A percentile compares a stretch with the other conserved stretches of the same genome.
These are phyloP conservation scores for Hyperoodon ampullatus DNA, from an alignment of 2,113 vertebrate genomes.

Conservation along the genomic window DNA sequence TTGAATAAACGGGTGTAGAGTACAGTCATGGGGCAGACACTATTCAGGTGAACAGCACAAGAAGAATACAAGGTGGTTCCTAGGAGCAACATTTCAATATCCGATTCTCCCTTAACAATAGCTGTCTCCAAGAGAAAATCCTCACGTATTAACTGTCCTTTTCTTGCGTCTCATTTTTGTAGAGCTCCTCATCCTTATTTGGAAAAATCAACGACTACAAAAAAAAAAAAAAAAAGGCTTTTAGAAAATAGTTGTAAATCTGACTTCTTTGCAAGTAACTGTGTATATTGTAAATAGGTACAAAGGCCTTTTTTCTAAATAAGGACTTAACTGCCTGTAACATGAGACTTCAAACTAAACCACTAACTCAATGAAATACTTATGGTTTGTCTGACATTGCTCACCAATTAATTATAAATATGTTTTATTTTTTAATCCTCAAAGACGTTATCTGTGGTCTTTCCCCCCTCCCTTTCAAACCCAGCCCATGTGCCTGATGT, in stretches of 20 bases:
- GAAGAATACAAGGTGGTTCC: constrained; percentile 54
- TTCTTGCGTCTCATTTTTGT: constrained; percentile 84
- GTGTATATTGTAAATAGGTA: constrained; percentile 98
- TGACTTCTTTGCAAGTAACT: constrained; percentile 87
- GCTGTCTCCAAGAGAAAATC: constrained; percentile 69
- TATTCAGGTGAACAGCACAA: constrained; percentile 43
- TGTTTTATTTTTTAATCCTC: constrained; percentile 68
- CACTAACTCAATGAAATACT: constrained; percentile 82
- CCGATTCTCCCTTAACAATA: not conserved
- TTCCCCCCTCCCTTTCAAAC: constrained; percentile 68
- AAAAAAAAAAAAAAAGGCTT: constrained; percentile 83
- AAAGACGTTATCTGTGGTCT: constrained; percentile 82
- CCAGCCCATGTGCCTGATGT: constrained; percentile 80
- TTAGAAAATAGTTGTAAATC: constrained; percentile 90
- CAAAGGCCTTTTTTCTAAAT: constrained; percentile 94
- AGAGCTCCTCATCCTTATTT: constrained; percentile 83
- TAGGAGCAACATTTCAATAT: constrained; percentile 34
- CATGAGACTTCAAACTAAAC: constrained; percentile 91
- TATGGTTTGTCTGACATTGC: constrained; percentile 83
- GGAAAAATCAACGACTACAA: constrained; percentile 74
- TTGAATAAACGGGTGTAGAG: constrained; percentile 56
- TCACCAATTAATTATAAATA: constrained; percentile 85
- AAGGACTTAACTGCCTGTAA: constrained; percentile 91
- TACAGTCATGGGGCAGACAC: not conserved
- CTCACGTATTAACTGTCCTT: constrained; percentile 68